Evolutionary conservation across 1,140 invertebrate species (phyloP).

Genomic region (Palaemon carinicauda): DNA sequence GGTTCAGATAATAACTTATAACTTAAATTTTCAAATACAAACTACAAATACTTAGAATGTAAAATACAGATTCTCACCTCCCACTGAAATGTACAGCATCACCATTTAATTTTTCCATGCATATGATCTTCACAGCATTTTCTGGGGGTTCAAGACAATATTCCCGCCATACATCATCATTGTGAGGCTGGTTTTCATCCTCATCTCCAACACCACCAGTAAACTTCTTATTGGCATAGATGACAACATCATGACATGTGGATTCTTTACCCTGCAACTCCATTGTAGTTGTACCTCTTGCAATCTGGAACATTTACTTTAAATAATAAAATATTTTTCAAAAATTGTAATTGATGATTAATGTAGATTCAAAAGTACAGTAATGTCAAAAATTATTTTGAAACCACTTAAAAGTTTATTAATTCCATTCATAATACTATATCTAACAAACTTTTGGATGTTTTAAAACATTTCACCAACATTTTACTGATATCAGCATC

Average conservation of each 20-base stretch:
- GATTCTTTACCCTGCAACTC: neutral
- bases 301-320: neutral
- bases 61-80: conserved; percentile 28
- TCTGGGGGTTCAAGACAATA: conserved; percentile 30
- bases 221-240: conserved; percentile 68
- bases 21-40: too few species aligned
- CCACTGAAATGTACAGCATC: conserved; percentile 68
- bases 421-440: too few species aligned
- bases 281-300: conserved; percentile 13
- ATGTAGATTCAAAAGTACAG: too few species aligned
- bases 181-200: conserved; percentile 64
- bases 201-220: conserved; percentile 69
- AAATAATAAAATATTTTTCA: too few species aligned
- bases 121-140: conserved; percentile 62
- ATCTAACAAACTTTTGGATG: too few species aligned
- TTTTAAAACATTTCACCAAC: too few species aligned
- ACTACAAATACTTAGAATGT: neutral
- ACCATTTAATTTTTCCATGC: conserved; percentile 67
- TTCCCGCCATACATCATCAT: conserved; percentile 65
- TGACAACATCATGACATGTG: conserved; percentile 34
- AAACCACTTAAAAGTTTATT: too few species aligned
- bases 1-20: neutral
- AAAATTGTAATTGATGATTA: too few species aligned
- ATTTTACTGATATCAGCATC: too few species aligned
- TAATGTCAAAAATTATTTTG: too few species aligned